Percentiles rank a stretch among this genome's conserved stretches.
phyloP scores from a whole-genome alignment of 2,797 vertebrate genomes.

The Naso thynnoides region DNA sequence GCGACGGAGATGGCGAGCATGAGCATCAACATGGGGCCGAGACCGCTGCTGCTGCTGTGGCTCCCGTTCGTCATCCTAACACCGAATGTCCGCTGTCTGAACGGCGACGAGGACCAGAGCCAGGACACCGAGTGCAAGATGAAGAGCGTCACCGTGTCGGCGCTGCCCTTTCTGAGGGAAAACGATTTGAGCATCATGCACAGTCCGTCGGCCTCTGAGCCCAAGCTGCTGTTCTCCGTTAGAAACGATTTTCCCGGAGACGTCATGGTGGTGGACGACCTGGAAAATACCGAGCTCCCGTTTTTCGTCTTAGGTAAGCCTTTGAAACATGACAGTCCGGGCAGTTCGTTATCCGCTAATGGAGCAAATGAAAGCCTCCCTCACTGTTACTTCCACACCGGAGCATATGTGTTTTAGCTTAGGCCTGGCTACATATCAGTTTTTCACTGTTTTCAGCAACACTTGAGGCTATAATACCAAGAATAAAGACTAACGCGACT shows the following conservation, averaged over 20 bases:
- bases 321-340: background rate
- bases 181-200: slow-evolving; percentile 99
- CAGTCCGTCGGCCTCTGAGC: slow-evolving; percentile 97
- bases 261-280: slow-evolving; percentile 96
- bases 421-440: slow-evolving; percentile 52
- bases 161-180: slow-evolving; percentile 95
- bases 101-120: slow-evolving; percentile 87
- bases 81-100: slow-evolving; percentile 62
- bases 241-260: slow-evolving; percentile 98
- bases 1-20: slow-evolving; percentile 70
- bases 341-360: slow-evolving; percentile 28
- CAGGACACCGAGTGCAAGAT: slow-evolving; percentile 96
- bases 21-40: slow-evolving; percentile 78
- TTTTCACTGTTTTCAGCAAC: background rate
- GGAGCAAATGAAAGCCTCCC: background rate
- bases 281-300: slow-evolving; percentile 98
- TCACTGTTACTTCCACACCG: slow-evolving; percentile 12
- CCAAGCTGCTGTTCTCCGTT: slow-evolving; percentile 99
- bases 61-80: slow-evolving; percentile 58
- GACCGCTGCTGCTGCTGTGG: slow-evolving; percentile 37
- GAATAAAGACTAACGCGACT: too few relatives aligned
- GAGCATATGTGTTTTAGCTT: slow-evolving; percentile 60
- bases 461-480: fast-evolving
- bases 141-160: slow-evolving; percentile 98
- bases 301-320: slow-evolving; percentile 97